Percentiles rank a stretch among this genome's conserved stretches.
Evolutionary conservation across 2,113 vertebrate species (phyloP).

Genomic region (Onychostoma macrolepis): DNA sequence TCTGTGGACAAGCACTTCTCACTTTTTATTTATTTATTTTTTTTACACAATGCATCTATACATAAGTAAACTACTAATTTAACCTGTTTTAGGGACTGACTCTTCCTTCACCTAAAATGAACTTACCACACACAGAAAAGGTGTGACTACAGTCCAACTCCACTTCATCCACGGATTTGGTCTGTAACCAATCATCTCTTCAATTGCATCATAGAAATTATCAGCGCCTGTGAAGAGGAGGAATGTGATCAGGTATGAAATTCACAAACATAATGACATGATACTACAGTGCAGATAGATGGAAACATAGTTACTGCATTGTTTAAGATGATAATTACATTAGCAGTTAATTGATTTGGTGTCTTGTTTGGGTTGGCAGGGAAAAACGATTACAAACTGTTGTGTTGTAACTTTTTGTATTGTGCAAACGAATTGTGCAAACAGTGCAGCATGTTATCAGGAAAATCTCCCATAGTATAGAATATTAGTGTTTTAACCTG

Average conservation of each 20-base stretch:
- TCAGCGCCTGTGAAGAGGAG: conserved; percentile 82
- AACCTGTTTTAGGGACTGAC: neutral
- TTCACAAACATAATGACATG: neutral
- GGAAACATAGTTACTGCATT: neutral
- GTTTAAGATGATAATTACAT: neutral
- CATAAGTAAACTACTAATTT: neutral
- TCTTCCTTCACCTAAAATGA: neutral
- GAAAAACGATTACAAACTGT: neutral
- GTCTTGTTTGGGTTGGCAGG: neutral
- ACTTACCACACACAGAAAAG: conserved; percentile 90
- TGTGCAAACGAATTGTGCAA: neutral
- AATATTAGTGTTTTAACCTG: neutral
- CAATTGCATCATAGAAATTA: conserved; percentile 97
- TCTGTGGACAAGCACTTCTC: neutral
- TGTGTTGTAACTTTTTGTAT: neutral
- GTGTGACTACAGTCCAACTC: conserved; percentile 95
- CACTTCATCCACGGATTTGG: conserved; percentile 99
- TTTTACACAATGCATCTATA: neutral
- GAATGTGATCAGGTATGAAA: neutral
- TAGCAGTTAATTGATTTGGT: neutral
- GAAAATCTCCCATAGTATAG: neutral
- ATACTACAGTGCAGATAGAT: neutral
- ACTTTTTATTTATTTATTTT: neutral
- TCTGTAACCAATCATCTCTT: conserved; percentile 99
- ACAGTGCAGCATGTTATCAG: neutral